Evolutionary conservation across 2,113 vertebrate genomes (phyloP).

Genomic region (Rana temporaria): DNA sequence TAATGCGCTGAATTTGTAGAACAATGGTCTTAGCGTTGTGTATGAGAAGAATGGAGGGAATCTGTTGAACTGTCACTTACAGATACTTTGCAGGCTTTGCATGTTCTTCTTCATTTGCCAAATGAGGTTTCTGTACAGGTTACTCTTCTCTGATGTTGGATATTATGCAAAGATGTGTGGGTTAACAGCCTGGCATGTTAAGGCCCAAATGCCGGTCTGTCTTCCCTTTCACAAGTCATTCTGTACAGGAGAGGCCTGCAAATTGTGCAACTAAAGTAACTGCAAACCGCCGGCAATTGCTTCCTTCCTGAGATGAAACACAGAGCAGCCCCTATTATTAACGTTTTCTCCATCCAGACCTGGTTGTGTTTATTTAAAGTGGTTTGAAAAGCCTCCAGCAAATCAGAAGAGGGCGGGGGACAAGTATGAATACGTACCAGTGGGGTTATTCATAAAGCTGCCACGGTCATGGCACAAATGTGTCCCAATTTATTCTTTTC

Average conservation of each 20-base stretch:
- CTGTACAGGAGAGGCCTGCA: conserved; percentile 34
- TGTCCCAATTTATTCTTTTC: conserved; percentile 10
- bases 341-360: conserved; percentile 44
- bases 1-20: too few relatives aligned
- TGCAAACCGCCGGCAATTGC: conserved; percentile 54
- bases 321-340: conserved; percentile 54
- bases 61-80: background rate
- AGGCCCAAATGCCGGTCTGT: background rate
- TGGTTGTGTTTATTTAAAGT: conserved; percentile 53
- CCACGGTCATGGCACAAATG: conserved; percentile 23
- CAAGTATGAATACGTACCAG: conserved; percentile 4
- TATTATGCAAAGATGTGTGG: conserved; percentile 1
- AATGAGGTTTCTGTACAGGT: background rate
- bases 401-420: conserved; percentile 29
- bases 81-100: conserved; percentile 14
- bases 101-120: conserved; percentile 27
- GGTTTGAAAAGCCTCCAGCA: conserved; percentile 46
- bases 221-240: conserved; percentile 27
- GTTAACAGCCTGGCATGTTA: conserved; percentile 52
- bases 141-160: conserved; percentile 6
- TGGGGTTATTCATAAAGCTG: conserved; percentile 21
- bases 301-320: conserved; percentile 58
- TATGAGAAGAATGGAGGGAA: too few relatives aligned
- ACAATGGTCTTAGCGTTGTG: too few relatives aligned
- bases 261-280: conserved; percentile 58